Base-by-base conservation (phyloP, 2,888 invertebrate species). In the Pyrgus malvae region DNA sequence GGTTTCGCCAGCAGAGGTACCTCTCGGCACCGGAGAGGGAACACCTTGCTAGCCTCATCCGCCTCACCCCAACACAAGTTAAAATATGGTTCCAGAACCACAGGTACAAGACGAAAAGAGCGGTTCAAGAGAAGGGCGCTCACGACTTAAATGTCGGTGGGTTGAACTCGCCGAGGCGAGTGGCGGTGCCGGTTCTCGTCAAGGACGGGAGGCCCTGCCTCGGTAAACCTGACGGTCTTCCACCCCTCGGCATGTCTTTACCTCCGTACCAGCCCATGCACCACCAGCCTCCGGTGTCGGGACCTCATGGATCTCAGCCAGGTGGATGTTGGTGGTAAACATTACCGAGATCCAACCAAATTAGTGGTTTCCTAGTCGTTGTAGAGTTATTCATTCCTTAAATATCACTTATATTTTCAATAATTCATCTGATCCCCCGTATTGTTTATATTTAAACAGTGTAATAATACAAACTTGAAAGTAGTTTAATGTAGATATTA, bases 41-140 rank as follows among this genome's bases (percentile, higher is more conserved):
- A 76, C 98, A 99, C 77, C 90, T 99, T 63, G 99, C 99, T 2
- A 96, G 96, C 61, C 92, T 98, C 69, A 99, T 99, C 62, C 93
- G 97, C 54, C 91, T 99, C 56, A 99, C 99, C 1, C 99, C 99
- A 0, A 99, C 99, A 2, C 99, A 99, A 91, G 96, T 96, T 46
- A 99, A 99, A 88, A 99, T 99, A 70, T 99, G 99, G 99, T 99
- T 99, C 90, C 99, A 99, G 82, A 99, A 99, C 83, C 99, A 99
- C 80, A 94, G 98, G 74, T 99, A 99, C 91, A 99, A 99, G 92
- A 98, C 99, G 73, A 99, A 99, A 88, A 92, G 99, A n/a, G 97
- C 99, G 0, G 96, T 97, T 56, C 97, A 97, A 74, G 99, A 99
- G 83, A 96, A 98, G 81, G 95, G 96, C 12, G 83, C 93, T 63